These are phyloP conservation scores for Hypocryptadius cinnamomeus DNA, from an alignment of 2,113 vertebrate genomes.

Conservation along the genomic window DNA sequence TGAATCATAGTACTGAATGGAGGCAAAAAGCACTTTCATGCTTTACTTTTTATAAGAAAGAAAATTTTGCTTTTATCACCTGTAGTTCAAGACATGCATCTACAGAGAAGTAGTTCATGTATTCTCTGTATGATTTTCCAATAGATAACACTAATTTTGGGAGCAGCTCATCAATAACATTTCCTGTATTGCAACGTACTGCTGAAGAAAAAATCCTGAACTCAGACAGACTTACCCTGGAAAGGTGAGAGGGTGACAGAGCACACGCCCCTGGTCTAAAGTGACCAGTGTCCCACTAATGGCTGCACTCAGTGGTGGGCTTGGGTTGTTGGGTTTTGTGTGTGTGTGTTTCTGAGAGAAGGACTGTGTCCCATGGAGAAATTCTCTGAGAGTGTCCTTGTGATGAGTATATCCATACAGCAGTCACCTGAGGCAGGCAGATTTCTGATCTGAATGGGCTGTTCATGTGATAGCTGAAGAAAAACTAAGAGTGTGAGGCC, in stretches of 20 bases:
- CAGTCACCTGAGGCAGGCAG: background rate
- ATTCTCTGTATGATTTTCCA: background rate
- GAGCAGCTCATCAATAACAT: conserved; percentile 67
- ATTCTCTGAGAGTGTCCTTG: background rate
- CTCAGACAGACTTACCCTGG: conserved; percentile 80
- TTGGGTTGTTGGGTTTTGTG: background rate
- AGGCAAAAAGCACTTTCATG: background rate
- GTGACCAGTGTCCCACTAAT: background rate
- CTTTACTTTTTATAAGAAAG: background rate
- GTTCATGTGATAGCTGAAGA: background rate
- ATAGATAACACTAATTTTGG: conserved; percentile 54
- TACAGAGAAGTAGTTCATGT: background rate
- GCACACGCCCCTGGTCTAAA: rapidly evolving
- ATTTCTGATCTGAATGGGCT: background rate
- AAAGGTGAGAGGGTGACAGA: conserved; percentile 74
- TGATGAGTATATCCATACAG: background rate
- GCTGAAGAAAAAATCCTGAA: conserved; percentile 73
- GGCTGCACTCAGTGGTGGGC: background rate
- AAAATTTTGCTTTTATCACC: background rate
- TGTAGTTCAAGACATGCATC: background rate
- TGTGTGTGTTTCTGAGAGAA: background rate
- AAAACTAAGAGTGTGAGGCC: background rate
- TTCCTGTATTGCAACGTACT: conserved; percentile 71
- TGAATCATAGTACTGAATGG: background rate
- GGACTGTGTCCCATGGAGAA: background rate